Evolutionary conservation across 92 coral and sea anemone species (phyloP).

Genomic region (Epizoanthus fatuus): DNA sequence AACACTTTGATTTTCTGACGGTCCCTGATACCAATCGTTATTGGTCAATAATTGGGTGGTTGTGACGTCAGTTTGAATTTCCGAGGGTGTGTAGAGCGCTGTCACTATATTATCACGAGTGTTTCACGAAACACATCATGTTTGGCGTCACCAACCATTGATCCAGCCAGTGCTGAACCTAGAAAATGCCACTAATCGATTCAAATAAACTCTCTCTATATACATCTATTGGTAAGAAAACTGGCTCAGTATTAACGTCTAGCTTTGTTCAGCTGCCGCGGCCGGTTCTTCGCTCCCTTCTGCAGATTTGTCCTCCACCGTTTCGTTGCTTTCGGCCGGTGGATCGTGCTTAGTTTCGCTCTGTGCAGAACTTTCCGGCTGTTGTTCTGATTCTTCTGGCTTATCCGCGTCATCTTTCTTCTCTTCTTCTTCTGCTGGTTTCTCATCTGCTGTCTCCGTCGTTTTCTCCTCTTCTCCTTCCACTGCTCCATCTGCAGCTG

Average conservation of each 20-base stretch:
- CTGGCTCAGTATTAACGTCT: neutral
- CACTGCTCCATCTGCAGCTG: constrained; percentile 29
- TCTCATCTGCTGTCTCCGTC: constrained; percentile 18
- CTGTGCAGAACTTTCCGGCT: constrained; percentile 6
- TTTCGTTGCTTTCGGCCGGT: constrained; percentile 21
- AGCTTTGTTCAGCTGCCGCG: neutral
- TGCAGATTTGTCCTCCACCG: constrained; percentile 49
- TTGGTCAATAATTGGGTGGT: too few relatives aligned
- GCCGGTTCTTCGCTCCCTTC: constrained; percentile 41
- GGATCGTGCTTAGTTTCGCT: constrained; percentile 30
- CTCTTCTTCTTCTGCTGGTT: constrained; percentile 8
- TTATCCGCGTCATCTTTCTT: constrained; percentile 47
- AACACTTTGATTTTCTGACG: too few relatives aligned
- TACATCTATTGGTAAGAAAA: too few relatives aligned
- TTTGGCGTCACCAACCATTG: too few relatives aligned
- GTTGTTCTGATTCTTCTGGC: constrained; percentile 30
- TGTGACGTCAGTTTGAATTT: too few relatives aligned
- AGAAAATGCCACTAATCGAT: neutral
- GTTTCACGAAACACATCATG: too few relatives aligned
- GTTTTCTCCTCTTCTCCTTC: constrained; percentile 33
- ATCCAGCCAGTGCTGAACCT: too few relatives aligned
- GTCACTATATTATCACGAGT: too few relatives aligned
- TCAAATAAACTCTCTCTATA: neutral
- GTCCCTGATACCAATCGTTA: too few relatives aligned
- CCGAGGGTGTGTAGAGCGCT: too few relatives aligned